Evolutionary conservation across 2,797 vertebrate species (phyloP), one percentile per base, ranked within the genome.

Genomic region (Salmo trutta): DNA sequence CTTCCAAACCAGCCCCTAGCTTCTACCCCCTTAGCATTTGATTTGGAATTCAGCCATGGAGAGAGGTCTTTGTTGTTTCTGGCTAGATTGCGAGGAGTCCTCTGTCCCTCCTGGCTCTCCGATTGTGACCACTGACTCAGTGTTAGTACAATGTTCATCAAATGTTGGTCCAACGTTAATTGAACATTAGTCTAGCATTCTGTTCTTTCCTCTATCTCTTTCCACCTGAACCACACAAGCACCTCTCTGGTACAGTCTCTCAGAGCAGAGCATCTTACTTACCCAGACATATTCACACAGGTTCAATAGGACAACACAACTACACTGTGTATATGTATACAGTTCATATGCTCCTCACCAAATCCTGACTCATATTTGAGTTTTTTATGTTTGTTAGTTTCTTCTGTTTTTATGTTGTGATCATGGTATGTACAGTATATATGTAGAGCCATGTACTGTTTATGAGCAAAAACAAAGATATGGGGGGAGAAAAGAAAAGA

Each of bases 371-470:
- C 96, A 94, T 96, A 93, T 83, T 69, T 93, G 82, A 10, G 8
- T 41, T 41, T 41, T 41, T 41, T 10, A 8, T 41, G 7, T 8
- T 8, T 41, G 41, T 41, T 41, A 41, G 7, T 41, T 41, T 41
- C 41, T 41, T 41, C 41, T 8, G 41, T 41, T 90, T 89, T 87
- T 74, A 77, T 82, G 24, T 84, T 91, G 89, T 91, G 96, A 87
- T 91, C 91, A 95, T 95, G 94, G 94, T 97, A 95, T 93, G 62
- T 97, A 97, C 96, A 97, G 62, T 97, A 97, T 96, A 97, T 97
- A 97, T 93, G 96, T 96, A 96, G 96, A 98, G 96, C 97, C 95
- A 94, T 96, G 96, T 98, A 97, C 97, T 98, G 96, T 98, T 97
- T 91, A 96, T 94, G 96, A 98, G 96, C 95, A 96, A 96, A 97